Evolutionary conservation across 2,113 vertebrate genomes (phyloP), one percentile per base, ranked within the genome.

Genomic region (Arizona elegans): DNA sequence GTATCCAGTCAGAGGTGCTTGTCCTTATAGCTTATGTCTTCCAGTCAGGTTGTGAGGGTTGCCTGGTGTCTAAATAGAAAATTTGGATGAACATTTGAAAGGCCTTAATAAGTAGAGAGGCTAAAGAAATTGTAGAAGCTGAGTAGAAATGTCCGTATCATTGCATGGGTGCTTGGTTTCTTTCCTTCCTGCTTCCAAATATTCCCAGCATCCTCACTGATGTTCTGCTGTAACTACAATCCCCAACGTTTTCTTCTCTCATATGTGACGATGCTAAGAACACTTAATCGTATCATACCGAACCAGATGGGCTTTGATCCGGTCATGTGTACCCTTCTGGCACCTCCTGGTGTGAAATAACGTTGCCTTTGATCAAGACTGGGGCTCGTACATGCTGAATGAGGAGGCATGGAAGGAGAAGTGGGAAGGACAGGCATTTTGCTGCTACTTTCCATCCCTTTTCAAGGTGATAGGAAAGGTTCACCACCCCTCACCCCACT

Each of bases 281-380:
- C 55, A 15, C 89, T 92, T 93, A 93, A 92, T 95, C 91, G 70
- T 91, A 95, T 93, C 87, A 62, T 91, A 58, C 87, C 87, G 88
- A 91, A 92, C 24, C 95, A 95, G 93, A 93, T 95, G 94, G 91
- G 90, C 87, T 95, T 91, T 94, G 92, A 92, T 93, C 91, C 70
- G 90, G 43, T 62, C 86, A 56, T 58, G 5, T 26, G 43, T 8
- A 3, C 50, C 88, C 5, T 11, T 87, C 87, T 93, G 62, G 62
- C 3, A 62, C 70, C 10, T 87, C 70, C 10, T 87, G 86, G 62
- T 26, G 43, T 91, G 91, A 95, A 95, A 92, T 92, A 90, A 88
- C 58, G 2, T 90, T 90, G 70, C 81, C 90, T 94, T 95, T 94
- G 88, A 93, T 94, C 53, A 65, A 65, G 87, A 86, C 47, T 53